phyloP scores from a whole-genome alignment of 1,140 invertebrate species.

The Ceratina calcarata region DNA sequence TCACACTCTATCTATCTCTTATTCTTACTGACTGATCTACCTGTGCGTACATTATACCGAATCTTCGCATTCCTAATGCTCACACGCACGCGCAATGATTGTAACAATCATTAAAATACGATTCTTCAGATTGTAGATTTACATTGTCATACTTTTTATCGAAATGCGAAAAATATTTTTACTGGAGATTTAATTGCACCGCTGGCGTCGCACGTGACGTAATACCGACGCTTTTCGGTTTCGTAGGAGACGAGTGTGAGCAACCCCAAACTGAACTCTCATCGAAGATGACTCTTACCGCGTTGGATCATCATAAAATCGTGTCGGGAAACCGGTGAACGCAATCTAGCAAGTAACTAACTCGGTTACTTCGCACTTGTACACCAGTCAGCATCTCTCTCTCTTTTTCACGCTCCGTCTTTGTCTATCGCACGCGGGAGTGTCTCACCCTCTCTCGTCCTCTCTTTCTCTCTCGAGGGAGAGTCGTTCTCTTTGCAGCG shows the following conservation, averaged over 20 bases:
- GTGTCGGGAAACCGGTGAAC: constrained; percentile 73
- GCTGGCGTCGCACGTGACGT: background rate
- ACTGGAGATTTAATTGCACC: background rate
- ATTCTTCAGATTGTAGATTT: no score
- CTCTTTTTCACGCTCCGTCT: constrained; percentile 53
- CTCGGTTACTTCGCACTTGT: constrained; percentile 78
- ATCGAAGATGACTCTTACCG: constrained; percentile 50
- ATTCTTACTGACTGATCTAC: no score
- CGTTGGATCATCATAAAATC: constrained; percentile 68
- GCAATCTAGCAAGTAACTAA: constrained; percentile 78
- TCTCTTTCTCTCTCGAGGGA: background rate
- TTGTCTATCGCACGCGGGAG: background rate
- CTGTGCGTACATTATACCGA: no score
- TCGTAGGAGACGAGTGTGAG: background rate
- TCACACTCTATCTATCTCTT: no score
- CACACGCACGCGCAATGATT: background rate
- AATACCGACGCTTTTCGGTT: no score
- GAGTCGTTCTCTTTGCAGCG: constrained; percentile 36
- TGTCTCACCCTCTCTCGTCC: background rate
- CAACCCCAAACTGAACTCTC: background rate
- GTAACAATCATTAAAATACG: background rate
- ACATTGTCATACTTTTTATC: no score
- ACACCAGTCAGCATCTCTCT: constrained; percentile 50
- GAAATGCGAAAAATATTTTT: background rate
- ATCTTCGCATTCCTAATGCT: no score